Evolutionary conservation across 2,113 vertebrate species (phyloP), one percentile per base, ranked within the genome.

Genomic region (Pachypanchax playfairii): DNA sequence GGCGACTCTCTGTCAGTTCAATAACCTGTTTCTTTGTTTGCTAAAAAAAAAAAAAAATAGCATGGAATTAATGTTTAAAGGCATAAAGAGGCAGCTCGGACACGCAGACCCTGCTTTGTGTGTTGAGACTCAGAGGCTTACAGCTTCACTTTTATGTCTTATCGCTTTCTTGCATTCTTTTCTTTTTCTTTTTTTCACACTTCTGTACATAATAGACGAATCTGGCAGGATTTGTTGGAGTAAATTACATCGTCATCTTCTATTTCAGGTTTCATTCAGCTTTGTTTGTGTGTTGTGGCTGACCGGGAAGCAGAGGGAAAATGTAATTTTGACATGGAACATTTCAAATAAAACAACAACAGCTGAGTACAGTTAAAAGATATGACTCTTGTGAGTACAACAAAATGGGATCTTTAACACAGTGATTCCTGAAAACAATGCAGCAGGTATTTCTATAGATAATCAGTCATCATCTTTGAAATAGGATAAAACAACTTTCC

Each of bases 171-270:
- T 55, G 54, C 51, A 70, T 48, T 48, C 52, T 6, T n/a, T 18
- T 18, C 15, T 47, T 51, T 74, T 73, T 47, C 44, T 46, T 73
- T 65, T 74, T 64, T 70, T 53, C n/a, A n/a, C n/a, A 81, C 54
- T 74, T 75, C 63, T 79, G 36, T 62, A 73, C 60, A 84, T 78
- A 87, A 85, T 68, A 82, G 77, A 76, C 70, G 79, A 83, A 87
- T 85, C 77, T 83, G 65, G 69, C 75, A 73, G 26, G 18, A 50
- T 65, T 9, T 26, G 63, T 66, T 75, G 72, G 47, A 70, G 44
- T 80, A 74, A 85, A 85, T 82, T 83, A 77, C 77, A 49, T 69
- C 70, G 87, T 79, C 77, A 85, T 71, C 61, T 83, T 80, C 80
- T 60, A 68, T 82, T 75, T 64, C 25, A 17, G 35, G 48, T 75